Base-by-base conservation (phyloP, 2,797 vertebrate genomes). In the Tangara arthus region DNA sequence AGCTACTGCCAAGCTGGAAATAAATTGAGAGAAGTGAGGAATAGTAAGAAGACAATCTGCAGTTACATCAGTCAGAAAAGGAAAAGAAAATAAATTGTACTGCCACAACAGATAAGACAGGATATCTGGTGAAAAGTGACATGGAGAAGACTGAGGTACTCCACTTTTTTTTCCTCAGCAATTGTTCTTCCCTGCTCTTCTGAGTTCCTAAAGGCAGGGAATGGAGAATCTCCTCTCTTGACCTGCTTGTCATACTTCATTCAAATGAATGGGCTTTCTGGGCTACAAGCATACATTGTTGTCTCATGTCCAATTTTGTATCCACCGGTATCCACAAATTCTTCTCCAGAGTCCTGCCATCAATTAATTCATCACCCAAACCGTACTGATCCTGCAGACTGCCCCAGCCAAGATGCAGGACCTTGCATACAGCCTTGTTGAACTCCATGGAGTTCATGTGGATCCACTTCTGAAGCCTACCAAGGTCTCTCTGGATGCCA, bases 391-490 rank as follows among this genome's bases (percentile, higher is more conserved):
- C 32, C 6, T 28, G 8, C 3, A 0, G 7, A 57, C 21, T 76
- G 11, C 17, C 7, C 12, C 0, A 0, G 3, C 5, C 11, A 27
- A 42, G 22, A 6, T 27, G 9, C 11, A 65, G 20, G 16, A 21
- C 8, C 2, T 66, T 56, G 3, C 9, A 57, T 5, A 3, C 9
- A 23, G 14, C 44, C 39, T 66, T 47, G 14, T 22, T 57, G 24
- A 66, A 34, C 18, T 52, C 12, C 34, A 21, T 16, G 23, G 37
- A 9, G 15, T 34, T 60, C 70, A 56, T 2, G 1, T 15, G 41
- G 11, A n/a, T 41, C 6, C 8, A 22, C 8, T 59, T 72, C 34
- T 73, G 18, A 75, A 59, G 24, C 11, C 18, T 66, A 21, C 11
- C 18, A 34, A 10, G 5, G 10, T 15, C 39, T 20, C 11, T 76